A percentile compares a stretch with the other conserved stretches of the same genome.
Evolutionary conservation across 2,113 vertebrate genomes (phyloP).

Genomic region (Tachycineta bicolor): DNA sequence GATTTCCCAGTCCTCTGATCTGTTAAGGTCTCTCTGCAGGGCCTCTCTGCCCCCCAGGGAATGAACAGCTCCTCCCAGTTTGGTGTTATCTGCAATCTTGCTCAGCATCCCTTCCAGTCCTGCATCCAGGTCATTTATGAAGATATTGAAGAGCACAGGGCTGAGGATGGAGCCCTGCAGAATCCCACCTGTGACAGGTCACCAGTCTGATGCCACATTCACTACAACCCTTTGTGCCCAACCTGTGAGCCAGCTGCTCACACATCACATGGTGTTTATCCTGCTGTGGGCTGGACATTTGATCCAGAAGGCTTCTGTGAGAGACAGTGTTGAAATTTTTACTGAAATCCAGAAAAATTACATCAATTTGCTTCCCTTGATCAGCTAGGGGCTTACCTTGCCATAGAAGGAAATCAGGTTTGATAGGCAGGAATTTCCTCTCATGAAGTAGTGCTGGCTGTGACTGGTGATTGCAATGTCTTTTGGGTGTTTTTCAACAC

Average conservation of each 20-base stretch:
- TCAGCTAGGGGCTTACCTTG: not conserved
- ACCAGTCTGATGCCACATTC: not conserved
- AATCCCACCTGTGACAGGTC: not conserved
- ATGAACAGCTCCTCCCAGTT: not conserved
- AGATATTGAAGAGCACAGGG: not conserved
- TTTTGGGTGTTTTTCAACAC: not conserved
- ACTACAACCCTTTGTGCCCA: not conserved
- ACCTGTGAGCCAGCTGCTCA: not conserved
- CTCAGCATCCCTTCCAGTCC: not conserved
- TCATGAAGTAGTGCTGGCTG: not conserved
- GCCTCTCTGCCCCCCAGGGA: not conserved
- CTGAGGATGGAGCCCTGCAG: not conserved
- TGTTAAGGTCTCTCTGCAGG: not conserved
- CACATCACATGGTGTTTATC: not conserved
- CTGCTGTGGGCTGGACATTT: not conserved
- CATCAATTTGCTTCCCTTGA: not conserved
- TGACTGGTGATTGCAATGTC: not conserved
- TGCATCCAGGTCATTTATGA: not conserved
- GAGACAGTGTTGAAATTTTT: not conserved
- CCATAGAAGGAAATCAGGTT: not conserved
- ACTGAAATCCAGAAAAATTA: not conserved
- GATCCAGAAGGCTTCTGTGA: not conserved
- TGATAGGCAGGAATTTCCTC: not conserved
- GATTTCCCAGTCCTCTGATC: not conserved
- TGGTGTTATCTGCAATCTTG: not conserved